Conservation (phyloP, 2,888 invertebrate species). For the Eupithecia vulgata region DNA sequence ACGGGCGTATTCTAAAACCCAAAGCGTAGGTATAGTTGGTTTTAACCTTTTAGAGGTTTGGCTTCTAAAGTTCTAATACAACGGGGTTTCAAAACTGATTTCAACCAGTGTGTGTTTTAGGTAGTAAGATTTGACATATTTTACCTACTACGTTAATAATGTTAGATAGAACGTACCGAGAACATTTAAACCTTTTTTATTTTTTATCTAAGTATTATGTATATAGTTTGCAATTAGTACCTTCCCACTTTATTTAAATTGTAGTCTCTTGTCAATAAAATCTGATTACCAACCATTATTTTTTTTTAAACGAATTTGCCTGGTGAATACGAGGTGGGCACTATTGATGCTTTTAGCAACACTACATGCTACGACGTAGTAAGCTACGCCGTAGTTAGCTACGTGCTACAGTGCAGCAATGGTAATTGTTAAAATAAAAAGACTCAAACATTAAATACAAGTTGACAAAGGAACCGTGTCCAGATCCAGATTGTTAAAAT, state of each 20-base stretch:
- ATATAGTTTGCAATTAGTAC: too few relatives aligned
- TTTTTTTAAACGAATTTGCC: too few relatives aligned
- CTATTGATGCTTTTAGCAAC: too few relatives aligned
- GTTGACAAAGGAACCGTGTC: not conserved
- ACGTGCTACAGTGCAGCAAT: not conserved
- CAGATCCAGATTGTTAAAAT: not conserved
- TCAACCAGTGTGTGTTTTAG: not conserved
- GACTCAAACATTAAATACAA: not conserved
- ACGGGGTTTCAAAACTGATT: not conserved
- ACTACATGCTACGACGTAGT: too few relatives aligned
- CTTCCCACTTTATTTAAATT: too few relatives aligned
- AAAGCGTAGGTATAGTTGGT: not conserved
- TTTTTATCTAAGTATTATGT: too few relatives aligned
- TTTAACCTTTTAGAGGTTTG: not conserved
- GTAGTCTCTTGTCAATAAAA: too few relatives aligned
- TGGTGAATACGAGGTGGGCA: too few relatives aligned
- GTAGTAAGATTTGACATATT: not conserved
- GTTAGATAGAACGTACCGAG: too few relatives aligned
- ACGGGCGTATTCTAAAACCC: slow-evolving; percentile 50
- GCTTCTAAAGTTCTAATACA: too few relatives aligned
- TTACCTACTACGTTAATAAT: not conserved
- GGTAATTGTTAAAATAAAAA: not conserved
- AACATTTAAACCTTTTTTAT: too few relatives aligned
- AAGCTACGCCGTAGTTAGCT: not conserved
- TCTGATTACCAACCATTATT: too few relatives aligned